Conservation (phyloP, 2,888 invertebrate genomes). For the Drosophila greeni region DNA sequence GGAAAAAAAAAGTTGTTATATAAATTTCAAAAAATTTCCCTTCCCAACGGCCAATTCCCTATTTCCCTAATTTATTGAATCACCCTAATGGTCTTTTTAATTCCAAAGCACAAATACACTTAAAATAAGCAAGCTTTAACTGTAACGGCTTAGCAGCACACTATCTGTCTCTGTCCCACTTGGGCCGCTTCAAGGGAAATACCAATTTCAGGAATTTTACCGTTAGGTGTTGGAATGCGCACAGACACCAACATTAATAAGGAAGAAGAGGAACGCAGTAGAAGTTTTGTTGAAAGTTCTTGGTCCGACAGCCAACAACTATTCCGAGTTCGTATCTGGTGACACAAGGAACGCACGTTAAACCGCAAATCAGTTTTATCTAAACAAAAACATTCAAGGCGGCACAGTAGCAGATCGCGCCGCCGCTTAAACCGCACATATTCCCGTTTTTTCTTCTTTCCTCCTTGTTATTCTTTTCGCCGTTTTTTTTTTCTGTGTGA, state of each 20-base stretch:
- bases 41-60: too few relatives aligned
- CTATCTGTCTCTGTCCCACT: not conserved
- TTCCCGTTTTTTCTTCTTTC: not conserved
- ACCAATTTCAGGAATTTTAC: not conserved
- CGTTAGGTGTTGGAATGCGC: slow-evolving; percentile 2
- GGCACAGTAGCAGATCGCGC: not conserved
- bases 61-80: not conserved
- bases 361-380: slow-evolving; percentile 22
- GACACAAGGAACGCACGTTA: slow-evolving; percentile 5
- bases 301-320: not conserved
- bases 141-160: not conserved
- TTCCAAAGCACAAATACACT: not conserved
- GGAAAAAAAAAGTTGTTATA: too few relatives aligned
- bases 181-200: not conserved
- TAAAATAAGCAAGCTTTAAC: not conserved
- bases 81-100: not conserved
- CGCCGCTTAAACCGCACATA: slow-evolving; percentile 14
- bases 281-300: slow-evolving; percentile 3
- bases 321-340: slow-evolving; percentile 2
- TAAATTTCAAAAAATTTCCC: too few relatives aligned
- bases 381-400: slow-evolving; percentile 15
- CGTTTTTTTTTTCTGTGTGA: not conserved
- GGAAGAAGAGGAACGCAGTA: not conserved
- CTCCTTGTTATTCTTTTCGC: slow-evolving; percentile 2
- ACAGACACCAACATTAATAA: not conserved